Evolutionary conservation across 2,888 invertebrate genomes (phyloP).

Genomic region (Drosophila merina): DNA sequence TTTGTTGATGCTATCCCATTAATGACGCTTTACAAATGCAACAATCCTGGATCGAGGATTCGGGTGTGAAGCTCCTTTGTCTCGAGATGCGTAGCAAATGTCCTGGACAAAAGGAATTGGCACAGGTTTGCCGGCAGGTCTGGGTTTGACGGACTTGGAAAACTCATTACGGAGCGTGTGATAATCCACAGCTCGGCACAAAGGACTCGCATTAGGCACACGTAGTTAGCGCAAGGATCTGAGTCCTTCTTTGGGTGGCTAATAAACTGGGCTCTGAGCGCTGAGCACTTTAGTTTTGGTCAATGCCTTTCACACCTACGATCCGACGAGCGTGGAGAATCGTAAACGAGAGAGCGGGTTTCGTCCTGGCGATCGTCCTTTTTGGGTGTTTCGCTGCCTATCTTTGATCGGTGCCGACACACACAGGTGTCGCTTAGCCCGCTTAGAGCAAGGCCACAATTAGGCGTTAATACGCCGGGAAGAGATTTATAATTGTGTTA

Average conservation of each 20-base stretch:
- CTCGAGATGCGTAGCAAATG: slow-evolving; percentile 66
- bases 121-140: slow-evolving; percentile 76
- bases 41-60: slow-evolving; percentile 31
- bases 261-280: slow-evolving; percentile 56
- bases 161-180: slow-evolving; percentile 75
- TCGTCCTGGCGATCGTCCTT: slow-evolving; percentile 37
- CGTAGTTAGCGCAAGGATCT: slow-evolving; percentile 74
- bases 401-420: slow-evolving; percentile 71
- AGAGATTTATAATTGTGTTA: slow-evolving; percentile 79
- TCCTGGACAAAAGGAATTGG: slow-evolving; percentile 61
- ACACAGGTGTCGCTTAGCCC: slow-evolving; percentile 60
- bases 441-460: slow-evolving; percentile 64
- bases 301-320: slow-evolving; percentile 73
- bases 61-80: slow-evolving; percentile 56
- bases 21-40: slow-evolving; percentile 63
- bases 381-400: slow-evolving; percentile 29
- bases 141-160: slow-evolving; percentile 27
- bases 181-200: slow-evolving; percentile 71
- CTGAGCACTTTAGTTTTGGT: slow-evolving; percentile 71
- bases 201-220: slow-evolving; percentile 75
- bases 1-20: slow-evolving; percentile 39
- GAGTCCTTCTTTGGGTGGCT: slow-evolving; percentile 61
- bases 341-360: slow-evolving; percentile 66
- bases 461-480: slow-evolving; percentile 75
- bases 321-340: slow-evolving; percentile 74